phyloP scores from a whole-genome alignment of 2,797 vertebrate genomes.

The Oryzias dopingdopingensis region DNA sequence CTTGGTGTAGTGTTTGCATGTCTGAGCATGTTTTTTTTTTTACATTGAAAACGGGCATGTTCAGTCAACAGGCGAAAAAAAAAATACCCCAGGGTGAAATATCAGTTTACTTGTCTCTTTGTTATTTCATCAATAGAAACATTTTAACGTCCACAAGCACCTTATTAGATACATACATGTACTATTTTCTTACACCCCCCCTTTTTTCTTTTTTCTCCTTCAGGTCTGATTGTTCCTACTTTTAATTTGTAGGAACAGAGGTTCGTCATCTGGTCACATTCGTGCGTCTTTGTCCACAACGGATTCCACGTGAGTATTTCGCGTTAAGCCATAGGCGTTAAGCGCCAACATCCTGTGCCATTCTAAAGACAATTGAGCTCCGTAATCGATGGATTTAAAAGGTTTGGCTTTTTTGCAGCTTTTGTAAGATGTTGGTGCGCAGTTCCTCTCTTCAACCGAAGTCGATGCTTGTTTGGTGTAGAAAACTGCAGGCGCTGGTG shows the following conservation, averaged over 20 bases:
- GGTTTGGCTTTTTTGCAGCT: not conserved
- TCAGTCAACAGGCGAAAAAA: too few species aligned
- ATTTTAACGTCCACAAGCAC: too few species aligned
- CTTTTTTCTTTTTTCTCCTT: not conserved
- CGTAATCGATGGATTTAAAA: conserved; percentile 6
- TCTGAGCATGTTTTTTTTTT: too few species aligned
- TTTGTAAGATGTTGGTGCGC: conserved; percentile 33
- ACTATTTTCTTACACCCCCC: not conserved
- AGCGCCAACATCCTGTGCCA: not conserved
- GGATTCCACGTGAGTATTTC: conserved; percentile 12
- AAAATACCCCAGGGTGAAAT: too few species aligned
- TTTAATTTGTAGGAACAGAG: conserved; percentile 40
- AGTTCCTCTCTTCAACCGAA: conserved; percentile 18
- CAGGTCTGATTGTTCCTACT: not conserved
- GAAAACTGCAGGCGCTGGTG: not conserved
- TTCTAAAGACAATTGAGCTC: too few species aligned
- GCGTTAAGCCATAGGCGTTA: not conserved
- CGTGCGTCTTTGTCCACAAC: not conserved
- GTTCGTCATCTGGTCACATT: conserved; percentile 3
- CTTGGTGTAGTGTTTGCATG: too few species aligned
- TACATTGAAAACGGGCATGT: too few species aligned
- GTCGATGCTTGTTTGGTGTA: conserved; percentile 5
- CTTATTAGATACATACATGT: too few species aligned
- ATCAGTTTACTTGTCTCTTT: too few species aligned
- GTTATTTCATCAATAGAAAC: too few species aligned